A percentile compares a stretch with the other conserved stretches of the same genome.
Evolutionary conservation across 2,888 invertebrate genomes (phyloP).

Genomic region (Tenthredo scrophulariae): DNA sequence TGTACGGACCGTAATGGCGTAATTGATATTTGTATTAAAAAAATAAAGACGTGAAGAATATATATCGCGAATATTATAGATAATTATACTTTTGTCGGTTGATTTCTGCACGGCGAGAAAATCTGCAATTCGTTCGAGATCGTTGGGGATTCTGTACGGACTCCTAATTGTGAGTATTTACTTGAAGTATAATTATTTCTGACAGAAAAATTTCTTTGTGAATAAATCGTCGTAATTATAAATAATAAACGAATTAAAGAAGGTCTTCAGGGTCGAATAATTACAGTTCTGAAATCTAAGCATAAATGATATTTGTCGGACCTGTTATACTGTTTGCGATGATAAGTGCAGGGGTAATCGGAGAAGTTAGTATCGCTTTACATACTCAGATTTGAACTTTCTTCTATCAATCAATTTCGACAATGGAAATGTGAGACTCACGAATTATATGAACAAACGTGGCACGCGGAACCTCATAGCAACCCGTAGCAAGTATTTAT

Average conservation of each 20-base stretch:
- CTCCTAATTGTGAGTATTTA: not conserved
- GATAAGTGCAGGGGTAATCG: conserved; percentile 16
- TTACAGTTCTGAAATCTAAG: not conserved
- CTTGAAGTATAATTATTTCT: no score
- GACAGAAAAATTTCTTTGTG: not conserved
- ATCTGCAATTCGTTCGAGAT: not conserved
- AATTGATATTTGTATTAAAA: not conserved
- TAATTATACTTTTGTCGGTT: not conserved
- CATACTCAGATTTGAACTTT: not conserved
- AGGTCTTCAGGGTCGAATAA: not conserved
- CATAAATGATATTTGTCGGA: not conserved
- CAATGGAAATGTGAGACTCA: conserved; percentile 8
- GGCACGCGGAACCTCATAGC: not conserved
- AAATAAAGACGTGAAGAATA: not conserved
- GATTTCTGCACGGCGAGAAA: not conserved
- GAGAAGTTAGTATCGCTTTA: conserved; percentile 1
- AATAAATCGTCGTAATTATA: not conserved
- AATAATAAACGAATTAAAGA: not conserved
- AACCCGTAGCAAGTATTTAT: conserved; percentile 6
- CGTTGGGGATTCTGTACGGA: not conserved
- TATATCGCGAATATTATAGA: not conserved
- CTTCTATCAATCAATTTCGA: conserved; percentile 13
- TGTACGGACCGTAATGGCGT: not conserved
- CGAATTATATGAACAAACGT: conserved; percentile 8
- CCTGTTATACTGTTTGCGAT: not conserved